Evolutionary conservation across 2,113 vertebrate species (phyloP).

Genomic region (Rhinolophus ferrumequinum): DNA sequence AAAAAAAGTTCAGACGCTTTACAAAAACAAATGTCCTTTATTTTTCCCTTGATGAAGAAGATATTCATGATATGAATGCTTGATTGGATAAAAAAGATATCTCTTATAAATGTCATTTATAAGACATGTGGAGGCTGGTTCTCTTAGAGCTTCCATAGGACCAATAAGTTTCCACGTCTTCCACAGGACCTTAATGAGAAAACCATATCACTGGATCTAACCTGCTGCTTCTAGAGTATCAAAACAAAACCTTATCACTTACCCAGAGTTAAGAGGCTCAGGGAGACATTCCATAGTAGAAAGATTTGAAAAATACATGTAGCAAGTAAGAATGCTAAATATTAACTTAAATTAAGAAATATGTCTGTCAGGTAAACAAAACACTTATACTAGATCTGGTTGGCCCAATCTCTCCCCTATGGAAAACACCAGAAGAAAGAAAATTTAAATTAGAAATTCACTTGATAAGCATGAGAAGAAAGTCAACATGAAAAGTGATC

Average conservation of each 20-base stretch:
- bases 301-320: neutral
- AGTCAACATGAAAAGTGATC: neutral
- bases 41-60: neutral
- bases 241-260: neutral
- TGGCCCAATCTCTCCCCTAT: neutral
- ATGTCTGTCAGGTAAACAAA: neutral
- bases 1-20: neutral
- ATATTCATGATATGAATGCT: neutral
- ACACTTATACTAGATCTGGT: neutral
- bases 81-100: neutral
- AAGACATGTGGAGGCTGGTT: neutral
- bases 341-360: neutral
- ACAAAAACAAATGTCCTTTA: neutral
- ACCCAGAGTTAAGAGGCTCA: neutral
- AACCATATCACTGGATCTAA: neutral
- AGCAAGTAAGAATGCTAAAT: neutral
- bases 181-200: neutral
- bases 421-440: neutral
- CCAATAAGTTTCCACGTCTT: no score
- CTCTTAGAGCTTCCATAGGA: neutral
- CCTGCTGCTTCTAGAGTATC: neutral
- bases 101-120: neutral
- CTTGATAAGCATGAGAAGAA: neutral
- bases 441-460: constrained; percentile 12
- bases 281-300: neutral